Evolutionary conservation across 2,888 invertebrate genomes (phyloP).

Genomic region (Eumerus sabulonum): DNA sequence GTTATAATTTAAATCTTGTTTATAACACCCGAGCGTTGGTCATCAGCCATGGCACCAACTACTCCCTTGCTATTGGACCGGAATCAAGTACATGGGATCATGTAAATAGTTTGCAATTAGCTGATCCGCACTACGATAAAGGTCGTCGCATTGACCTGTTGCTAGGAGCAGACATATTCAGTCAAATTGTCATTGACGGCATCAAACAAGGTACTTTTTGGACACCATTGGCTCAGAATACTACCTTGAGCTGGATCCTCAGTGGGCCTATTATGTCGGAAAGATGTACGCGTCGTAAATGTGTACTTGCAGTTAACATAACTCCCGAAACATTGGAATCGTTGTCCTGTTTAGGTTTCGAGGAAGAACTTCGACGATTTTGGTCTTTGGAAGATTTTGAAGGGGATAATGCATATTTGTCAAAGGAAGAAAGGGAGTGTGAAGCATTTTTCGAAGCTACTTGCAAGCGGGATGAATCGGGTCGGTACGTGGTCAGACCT

Average conservation of each 20-base stretch:
- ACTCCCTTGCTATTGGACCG: background rate
- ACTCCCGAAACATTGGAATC: constrained; percentile 2
- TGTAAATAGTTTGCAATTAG: constrained; percentile 2
- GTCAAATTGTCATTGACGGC: constrained; percentile 20
- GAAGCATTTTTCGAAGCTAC: constrained; percentile 22
- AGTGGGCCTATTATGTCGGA: constrained; percentile 16
- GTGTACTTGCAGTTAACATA: constrained; percentile 2
- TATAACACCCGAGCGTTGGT: constrained; percentile 1
- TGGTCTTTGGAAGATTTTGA: constrained; percentile 24
- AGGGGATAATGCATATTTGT: constrained; percentile 6
- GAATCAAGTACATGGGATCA: constrained; percentile 15
- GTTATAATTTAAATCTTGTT: background rate
- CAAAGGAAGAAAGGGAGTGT: constrained; percentile 13
- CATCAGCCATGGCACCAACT: background rate
- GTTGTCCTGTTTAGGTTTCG: constrained; percentile 7
- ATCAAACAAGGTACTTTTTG: constrained; percentile 1
- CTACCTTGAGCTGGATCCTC: constrained; percentile 12
- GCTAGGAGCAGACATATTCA: constrained; percentile 13
- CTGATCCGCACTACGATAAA: constrained; percentile 14
- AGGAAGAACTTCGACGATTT: constrained; percentile 15
- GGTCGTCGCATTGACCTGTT: constrained; percentile 13
- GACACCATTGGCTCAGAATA: constrained; percentile 19
- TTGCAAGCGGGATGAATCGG: constrained; percentile 4
- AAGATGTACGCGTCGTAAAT: constrained; percentile 1
- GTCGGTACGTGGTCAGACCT: constrained; percentile 15